These are phyloP conservation scores for Notothenia coriiceps DNA, from an alignment of 2,113 vertebrate species.

Conservation along the genomic window DNA sequence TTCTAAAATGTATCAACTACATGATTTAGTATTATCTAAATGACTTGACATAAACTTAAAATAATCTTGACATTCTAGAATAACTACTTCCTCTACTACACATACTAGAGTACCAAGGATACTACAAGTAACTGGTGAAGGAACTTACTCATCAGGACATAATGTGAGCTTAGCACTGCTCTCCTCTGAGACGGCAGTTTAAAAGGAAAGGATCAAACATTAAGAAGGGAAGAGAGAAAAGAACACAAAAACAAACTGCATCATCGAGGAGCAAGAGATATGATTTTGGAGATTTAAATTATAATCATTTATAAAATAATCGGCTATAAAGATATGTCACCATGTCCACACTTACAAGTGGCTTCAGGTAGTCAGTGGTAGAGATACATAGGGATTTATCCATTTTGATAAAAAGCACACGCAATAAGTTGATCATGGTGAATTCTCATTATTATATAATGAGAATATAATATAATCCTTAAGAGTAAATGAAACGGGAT, in stretches of 20 bases:
- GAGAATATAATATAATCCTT: no score
- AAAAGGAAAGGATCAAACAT: constrained; percentile 62
- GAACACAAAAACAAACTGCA: constrained; percentile 52
- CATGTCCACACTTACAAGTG: background rate
- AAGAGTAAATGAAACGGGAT: no score
- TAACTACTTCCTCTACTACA: constrained; percentile 19
- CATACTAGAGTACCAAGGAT: constrained; percentile 19
- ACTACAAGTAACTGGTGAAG: constrained; percentile 59
- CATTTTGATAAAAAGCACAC: no score
- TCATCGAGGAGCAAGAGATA: constrained; percentile 22
- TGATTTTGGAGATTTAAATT: background rate
- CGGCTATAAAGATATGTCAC: background rate
- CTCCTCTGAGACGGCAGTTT: constrained; percentile 89
- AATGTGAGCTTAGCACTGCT: constrained; percentile 86
- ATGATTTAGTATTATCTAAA: background rate
- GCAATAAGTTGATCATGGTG: no score
- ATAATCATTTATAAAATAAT: background rate
- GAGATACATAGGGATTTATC: no score
- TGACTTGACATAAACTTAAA: background rate
- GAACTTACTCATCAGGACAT: constrained; percentile 91
- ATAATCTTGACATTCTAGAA: constrained; percentile 1
- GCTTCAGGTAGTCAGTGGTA: no score
- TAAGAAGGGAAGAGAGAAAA: constrained; percentile 43
- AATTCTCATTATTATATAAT: no score
- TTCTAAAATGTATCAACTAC: background rate